phyloP scores from a whole-genome alignment of 2,113 vertebrate species.

The Rafetus swinhoei region DNA sequence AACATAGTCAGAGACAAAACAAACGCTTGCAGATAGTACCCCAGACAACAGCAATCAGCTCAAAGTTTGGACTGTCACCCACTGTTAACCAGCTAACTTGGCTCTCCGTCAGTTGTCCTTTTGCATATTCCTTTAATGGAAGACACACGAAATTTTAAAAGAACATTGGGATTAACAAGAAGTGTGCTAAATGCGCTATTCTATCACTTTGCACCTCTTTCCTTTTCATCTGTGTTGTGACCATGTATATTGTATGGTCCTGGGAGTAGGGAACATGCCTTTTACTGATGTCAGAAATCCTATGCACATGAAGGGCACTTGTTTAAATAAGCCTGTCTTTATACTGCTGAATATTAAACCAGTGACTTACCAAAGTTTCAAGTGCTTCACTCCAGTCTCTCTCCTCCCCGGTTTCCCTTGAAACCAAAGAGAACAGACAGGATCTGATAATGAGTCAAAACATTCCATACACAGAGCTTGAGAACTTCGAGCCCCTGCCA shows the following conservation, averaged over 20 bases:
- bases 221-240: not conserved
- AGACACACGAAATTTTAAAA: not conserved
- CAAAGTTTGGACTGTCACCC: conserved; percentile 25
- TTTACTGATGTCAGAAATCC: not conserved
- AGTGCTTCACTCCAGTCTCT: not conserved
- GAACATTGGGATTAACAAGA: conserved; percentile 15
- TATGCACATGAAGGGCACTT: not conserved
- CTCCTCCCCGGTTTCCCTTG: conserved; percentile 8
- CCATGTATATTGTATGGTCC: not conserved
- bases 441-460: not conserved
- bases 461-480: not conserved
- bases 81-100: conserved; percentile 28
- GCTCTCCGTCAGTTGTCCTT: not conserved
- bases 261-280: not conserved
- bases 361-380: not conserved
- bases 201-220: conserved; percentile 25
- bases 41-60: not conserved
- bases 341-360: not conserved
- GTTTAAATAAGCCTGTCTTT: not conserved
- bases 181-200: not conserved
- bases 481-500: not conserved
- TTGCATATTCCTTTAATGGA: conserved; percentile 8
- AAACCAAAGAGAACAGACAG: conserved; percentile 21
- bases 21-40: not conserved
- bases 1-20: not conserved